Evolutionary conservation across 2,797 vertebrate species (phyloP), one percentile per base, ranked within the genome.

Genomic region (Staurois parvus): DNA sequence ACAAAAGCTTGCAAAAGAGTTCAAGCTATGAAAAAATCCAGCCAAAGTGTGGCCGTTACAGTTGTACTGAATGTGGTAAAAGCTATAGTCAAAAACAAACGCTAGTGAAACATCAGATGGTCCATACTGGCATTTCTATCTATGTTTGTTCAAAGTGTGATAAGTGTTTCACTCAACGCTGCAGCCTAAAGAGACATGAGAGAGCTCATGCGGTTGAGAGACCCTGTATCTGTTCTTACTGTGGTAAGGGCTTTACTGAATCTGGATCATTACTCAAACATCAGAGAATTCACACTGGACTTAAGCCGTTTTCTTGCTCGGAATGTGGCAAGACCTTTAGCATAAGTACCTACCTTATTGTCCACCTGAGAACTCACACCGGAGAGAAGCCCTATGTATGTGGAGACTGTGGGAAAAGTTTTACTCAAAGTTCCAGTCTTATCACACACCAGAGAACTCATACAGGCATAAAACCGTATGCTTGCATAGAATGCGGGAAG

Each of bases 381-480:
- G 85, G 85, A n/a, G 85, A 87, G 62, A 87, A 83, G 52, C 85
- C 85, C 1, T 87, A 87, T n/a, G 59, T 32, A 0, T 87, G 85
- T 30, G 52, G 28, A 2, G 69, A 79, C 21, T 87, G 85, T 32
- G 85, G 81, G 2, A 86, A 86, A 59, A n/a, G 75, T 40, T 86
- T 86, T 40, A 1, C 74, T 8, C 85, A 86, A 37, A 79, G 80
- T 77, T 83, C 80, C 24, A 37, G 69, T 11, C 85, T 86, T 15
- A 59, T 74, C 12, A 86, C 85, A 6, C 90, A 90, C 6, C 84
- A 86, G 37, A 85, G 87, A 28, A 88, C 81, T 1, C 90, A 90
- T 52, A 88, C 88, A 1, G 88, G 87, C 0, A 85, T 88, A 34
- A 90, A 89, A 62, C 89, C 88, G 1, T 89, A 90, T 17, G 87